Evolutionary conservation across 37 sponge, comb jelly and placozoan species (phyloP).

Genomic region (Cladorhizidae sp.): DNA sequence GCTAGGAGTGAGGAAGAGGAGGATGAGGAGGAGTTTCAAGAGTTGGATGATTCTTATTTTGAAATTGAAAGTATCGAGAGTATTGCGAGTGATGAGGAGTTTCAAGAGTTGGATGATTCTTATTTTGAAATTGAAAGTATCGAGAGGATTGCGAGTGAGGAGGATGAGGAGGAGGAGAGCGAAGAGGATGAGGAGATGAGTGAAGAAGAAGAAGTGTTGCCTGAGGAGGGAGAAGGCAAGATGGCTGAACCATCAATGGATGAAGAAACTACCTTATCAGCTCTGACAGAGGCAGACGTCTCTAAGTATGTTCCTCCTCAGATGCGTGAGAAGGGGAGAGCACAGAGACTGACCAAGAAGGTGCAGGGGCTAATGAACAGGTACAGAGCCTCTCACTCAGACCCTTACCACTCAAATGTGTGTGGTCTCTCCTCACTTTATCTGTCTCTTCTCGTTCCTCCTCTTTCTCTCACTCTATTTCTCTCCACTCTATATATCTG

Average conservation of each 20-base stretch:
- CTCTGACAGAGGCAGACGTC: too few species aligned
- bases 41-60: background rate
- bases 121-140: background rate
- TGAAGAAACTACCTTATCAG: constrained; percentile 11
- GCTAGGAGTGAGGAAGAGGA: background rate
- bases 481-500: too few species aligned
- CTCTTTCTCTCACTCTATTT: too few species aligned
- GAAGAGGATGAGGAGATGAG: constrained; percentile 3
- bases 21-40: background rate
- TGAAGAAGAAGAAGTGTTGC: constrained; percentile 6
- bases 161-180: constrained; percentile 16
- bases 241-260: background rate
- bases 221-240: constrained; percentile 8
- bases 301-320: constrained; percentile 66
- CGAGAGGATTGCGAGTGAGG: background rate
- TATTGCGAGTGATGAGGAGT: background rate
- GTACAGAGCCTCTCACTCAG: too few species aligned
- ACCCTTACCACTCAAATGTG: too few species aligned
- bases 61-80: background rate
- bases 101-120: background rate
- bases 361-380: constrained; percentile 81
- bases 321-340: background rate
- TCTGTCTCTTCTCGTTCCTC: too few species aligned
- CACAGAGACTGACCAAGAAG: constrained; percentile 34
- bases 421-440: too few species aligned